A percentile compares a stretch with the other conserved stretches of the same genome.
Evolutionary conservation across 2,797 vertebrate species (phyloP).

Genomic region (Oryzias dopingdopingensis): DNA sequence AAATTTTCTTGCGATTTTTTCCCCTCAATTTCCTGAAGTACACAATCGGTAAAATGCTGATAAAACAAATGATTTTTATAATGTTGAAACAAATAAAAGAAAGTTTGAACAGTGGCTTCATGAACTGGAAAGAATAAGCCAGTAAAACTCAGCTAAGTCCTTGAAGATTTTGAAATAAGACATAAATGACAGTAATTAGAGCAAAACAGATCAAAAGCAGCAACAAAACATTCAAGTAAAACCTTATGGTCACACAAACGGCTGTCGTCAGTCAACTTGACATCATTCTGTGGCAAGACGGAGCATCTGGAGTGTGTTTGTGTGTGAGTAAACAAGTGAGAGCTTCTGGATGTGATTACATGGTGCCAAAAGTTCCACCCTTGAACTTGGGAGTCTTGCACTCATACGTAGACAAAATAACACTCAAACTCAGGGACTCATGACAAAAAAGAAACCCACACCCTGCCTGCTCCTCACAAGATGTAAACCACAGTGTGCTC

Average conservation of each 20-base stretch:
- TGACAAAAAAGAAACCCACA: conserved; percentile 25
- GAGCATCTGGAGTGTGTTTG: conserved; percentile 33
- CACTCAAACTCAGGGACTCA: conserved; percentile 24
- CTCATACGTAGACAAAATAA: conserved; percentile 25
- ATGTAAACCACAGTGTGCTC: conserved; percentile 21
- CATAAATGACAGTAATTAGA: conserved; percentile 10
- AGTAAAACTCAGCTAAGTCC: conserved; percentile 1
- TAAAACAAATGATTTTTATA: no score
- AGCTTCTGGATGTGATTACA: conserved; percentile 47
- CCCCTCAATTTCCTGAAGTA: no score
- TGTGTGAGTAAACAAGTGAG: conserved; percentile 8
- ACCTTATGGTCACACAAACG: conserved; percentile 1
- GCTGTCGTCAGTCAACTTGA: conserved; percentile 18
- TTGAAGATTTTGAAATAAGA: not conserved
- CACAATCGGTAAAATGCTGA: no score
- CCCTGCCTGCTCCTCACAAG: conserved; percentile 31
- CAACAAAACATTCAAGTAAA: not conserved
- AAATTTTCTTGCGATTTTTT: no score
- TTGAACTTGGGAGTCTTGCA: conserved; percentile 20
- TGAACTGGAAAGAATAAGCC: no score
- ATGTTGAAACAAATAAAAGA: no score
- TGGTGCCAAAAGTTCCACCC: conserved; percentile 46
- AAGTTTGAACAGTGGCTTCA: no score
- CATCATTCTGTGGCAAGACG: conserved; percentile 30
- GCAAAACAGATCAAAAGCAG: conserved; percentile 12